These are phyloP conservation scores for Isichthys henryi DNA, from an alignment of 2,113 vertebrate species.

Conservation along the genomic window DNA sequence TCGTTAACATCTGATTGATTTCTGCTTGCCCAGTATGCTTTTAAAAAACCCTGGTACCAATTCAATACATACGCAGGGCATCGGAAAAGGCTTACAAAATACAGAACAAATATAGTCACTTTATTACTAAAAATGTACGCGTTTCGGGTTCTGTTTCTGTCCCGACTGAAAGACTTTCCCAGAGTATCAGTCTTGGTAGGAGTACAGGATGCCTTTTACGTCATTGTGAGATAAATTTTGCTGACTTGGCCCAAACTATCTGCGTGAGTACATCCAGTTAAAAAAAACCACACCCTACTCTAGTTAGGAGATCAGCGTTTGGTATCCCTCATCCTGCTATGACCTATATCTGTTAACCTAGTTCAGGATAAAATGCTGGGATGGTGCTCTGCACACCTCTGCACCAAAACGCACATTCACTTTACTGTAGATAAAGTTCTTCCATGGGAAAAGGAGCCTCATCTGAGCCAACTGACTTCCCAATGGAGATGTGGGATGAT, in stretches of 20 bases:
- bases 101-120: not conserved
- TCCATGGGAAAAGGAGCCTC: not conserved
- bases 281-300: slow-evolving; percentile 25
- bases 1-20: not conserved
- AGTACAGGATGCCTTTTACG: not conserved
- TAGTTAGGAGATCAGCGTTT: slow-evolving; percentile 36
- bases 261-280: not conserved
- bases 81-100: not conserved
- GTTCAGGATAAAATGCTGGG: slow-evolving; percentile 32
- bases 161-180: not conserved
- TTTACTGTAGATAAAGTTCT: not conserved
- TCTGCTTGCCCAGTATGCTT: not conserved
- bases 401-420: not conserved
- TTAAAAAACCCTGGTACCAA: not conserved
- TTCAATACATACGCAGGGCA: not conserved
- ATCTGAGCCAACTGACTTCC: not conserved
- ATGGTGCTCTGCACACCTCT: not conserved
- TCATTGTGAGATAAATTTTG: slow-evolving; percentile 1
- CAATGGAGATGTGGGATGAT: not conserved
- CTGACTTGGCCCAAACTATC: not conserved
- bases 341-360: slow-evolving; percentile 60
- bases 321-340: slow-evolving; percentile 33
- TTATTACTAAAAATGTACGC: not conserved
- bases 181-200: not conserved
- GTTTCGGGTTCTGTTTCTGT: not conserved